Evolutionary conservation across 2,797 vertebrate genomes (phyloP), one percentile per base, ranked within the genome.

Genomic region (Apogon talboti): DNA sequence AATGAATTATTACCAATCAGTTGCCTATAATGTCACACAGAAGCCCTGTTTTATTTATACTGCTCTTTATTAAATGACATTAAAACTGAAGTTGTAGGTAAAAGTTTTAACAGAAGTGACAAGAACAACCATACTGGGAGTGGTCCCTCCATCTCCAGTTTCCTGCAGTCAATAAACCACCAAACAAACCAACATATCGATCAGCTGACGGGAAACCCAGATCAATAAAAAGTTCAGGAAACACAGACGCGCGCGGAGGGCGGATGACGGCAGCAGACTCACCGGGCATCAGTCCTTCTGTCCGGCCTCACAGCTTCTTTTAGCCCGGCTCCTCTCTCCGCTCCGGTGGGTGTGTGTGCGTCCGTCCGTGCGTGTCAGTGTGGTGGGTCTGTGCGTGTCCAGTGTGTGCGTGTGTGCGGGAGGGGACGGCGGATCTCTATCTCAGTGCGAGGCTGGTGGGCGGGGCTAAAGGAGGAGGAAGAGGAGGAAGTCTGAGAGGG

Each of bases 401-500:
- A 24, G 45, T 48, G n/a, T 51, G 6, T 6, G 57, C n/a, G 57
- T 21, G 57, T 7, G 55, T 38, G 55, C 3, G 18, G 50, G 46
- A 53, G 60, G 55, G 55, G 28, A 41, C 45, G 35, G 66, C 47
- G 57, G 66, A 52, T 72, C 46, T 76, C 3, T 63, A 48, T 71
- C 11, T 71, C 56, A 3, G 52, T 16, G 66, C 41, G 60, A 59
- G 41, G 58, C 41, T 35, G 14, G 40, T 14, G 74, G 83, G 85
- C 19, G 80, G 76, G 45, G 79, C 63, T 66, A 48, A 53, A 11
- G 11, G 16, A 38, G 15, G 33, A 41, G 51, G 60, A 53, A 6
- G 66, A 87, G 74, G 82, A 87, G 76, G 84, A 88, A 85, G 84
- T 83, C 64, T 33, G 9, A 78, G 44, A 54, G 46, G 62, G 62